These are phyloP conservation scores for Heteromormyrus szaboi DNA, from an alignment of 2,797 vertebrate genomes.

Conservation along the genomic window DNA sequence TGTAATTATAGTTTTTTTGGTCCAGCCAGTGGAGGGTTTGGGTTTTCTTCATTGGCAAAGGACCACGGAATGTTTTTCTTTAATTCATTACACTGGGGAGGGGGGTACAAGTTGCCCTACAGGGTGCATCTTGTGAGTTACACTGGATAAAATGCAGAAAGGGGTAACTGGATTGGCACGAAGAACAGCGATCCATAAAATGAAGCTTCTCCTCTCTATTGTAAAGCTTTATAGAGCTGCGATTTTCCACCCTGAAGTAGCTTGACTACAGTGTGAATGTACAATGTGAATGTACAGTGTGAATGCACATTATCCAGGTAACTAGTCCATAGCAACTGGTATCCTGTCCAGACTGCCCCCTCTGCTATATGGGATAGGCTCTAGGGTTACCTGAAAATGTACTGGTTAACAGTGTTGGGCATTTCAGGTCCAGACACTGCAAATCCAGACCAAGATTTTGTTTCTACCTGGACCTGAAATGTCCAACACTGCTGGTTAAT, in stretches of 20 bases:
- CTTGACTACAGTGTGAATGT: background rate
- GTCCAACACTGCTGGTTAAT: background rate
- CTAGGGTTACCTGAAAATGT: background rate
- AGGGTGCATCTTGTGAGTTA: slow-evolving; percentile 21
- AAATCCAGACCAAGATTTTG: background rate
- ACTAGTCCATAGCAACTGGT: slow-evolving; percentile 23
- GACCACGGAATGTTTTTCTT: slow-evolving; percentile 33
- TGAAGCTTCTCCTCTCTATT: slow-evolving; percentile 6
- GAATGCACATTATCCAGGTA: slow-evolving; percentile 20
- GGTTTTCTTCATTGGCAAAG: slow-evolving; percentile 28
- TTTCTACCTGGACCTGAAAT: background rate
- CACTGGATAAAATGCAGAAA: slow-evolving; percentile 29
- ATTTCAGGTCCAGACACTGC: background rate
- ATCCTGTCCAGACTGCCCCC: background rate
- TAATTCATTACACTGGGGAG: slow-evolving; percentile 11
- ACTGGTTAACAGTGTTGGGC: background rate
- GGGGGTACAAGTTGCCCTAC: background rate
- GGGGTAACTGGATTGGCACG: slow-evolving; percentile 16
- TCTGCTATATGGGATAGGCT: background rate
- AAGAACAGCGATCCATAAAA: background rate
- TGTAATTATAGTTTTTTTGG: slow-evolving; percentile 38
- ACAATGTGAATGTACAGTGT: background rate
- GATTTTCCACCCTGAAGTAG: slow-evolving; percentile 11
- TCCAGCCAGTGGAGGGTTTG: slow-evolving; percentile 29
- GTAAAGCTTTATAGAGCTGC: background rate